Conservation (phyloP, 2,113 vertebrate species). For the Epinephelus cyanopodus region DNA sequence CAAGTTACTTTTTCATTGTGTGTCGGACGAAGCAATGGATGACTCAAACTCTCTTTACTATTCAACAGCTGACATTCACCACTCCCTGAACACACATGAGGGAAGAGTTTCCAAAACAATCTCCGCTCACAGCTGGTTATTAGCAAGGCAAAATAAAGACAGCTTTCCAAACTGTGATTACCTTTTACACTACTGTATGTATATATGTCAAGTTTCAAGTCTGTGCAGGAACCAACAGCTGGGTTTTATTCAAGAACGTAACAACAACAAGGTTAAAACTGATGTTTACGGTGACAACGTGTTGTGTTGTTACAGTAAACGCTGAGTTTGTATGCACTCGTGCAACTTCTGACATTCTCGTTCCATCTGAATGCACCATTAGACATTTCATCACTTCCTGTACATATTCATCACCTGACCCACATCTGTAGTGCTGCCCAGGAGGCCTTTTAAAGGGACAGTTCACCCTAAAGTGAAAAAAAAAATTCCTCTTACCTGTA, state of each 20-base stretch:
- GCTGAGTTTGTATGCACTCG: neutral
- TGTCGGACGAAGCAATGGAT: neutral
- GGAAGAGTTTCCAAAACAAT: neutral
- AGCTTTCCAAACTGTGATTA: neutral
- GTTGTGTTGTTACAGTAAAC: slow-evolving; percentile 45
- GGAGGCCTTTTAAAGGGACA: neutral
- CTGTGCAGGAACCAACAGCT: neutral
- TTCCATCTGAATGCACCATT: slow-evolving; percentile 36
- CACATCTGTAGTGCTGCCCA: neutral
- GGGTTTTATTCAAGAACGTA: neutral
- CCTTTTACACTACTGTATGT: too few species aligned
- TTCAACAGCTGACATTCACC: neutral
- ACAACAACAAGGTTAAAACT: neutral
- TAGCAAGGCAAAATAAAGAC: neutral
- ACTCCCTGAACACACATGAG: neutral
- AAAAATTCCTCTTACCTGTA: too few species aligned
- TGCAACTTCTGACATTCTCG: slow-evolving; percentile 16
- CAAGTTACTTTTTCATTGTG: neutral
- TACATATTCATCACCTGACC: neutral
- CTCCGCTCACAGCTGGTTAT: neutral
- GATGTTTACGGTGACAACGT: slow-evolving; percentile 42
- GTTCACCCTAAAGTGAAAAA: too few species aligned
- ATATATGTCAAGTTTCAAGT: neutral
- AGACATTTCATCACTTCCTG: neutral
- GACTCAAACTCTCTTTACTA: neutral